Percentiles rank a stretch among this genome's conserved stretches.
phyloP scores from a whole-genome alignment of 2,113 vertebrate genomes.

The Synchiropus splendidus region DNA sequence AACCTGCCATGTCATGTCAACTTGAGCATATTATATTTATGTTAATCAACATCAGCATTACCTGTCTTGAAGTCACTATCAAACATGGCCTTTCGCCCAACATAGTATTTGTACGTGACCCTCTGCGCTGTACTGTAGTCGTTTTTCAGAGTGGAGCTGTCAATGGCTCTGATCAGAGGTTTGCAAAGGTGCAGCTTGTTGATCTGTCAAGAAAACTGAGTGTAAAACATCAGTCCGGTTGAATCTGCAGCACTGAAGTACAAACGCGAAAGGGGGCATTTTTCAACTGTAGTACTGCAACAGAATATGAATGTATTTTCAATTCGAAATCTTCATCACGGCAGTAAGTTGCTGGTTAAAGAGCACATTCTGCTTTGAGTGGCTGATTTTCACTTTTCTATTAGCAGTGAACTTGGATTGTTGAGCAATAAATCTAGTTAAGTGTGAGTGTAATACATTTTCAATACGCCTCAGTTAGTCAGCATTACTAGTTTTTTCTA shows the following conservation, averaged over 20 bases:
- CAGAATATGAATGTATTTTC: not conserved
- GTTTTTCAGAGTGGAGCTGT: constrained; percentile 92
- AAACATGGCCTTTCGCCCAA: constrained; percentile 97
- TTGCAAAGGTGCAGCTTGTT: constrained; percentile 97
- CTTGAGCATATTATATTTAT: not conserved
- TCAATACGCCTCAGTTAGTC: too few species aligned
- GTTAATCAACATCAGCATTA: not conserved
- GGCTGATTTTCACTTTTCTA: too few species aligned
- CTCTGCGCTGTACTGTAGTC: constrained; percentile 89
- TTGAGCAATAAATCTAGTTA: too few species aligned
- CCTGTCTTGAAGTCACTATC: constrained; percentile 96
- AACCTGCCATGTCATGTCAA: too few species aligned
- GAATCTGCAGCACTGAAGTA: too few species aligned
- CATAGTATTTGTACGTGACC: constrained; percentile 92
- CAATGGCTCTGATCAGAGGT: constrained; percentile 92
- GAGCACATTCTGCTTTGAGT: too few species aligned
- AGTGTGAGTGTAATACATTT: too few species aligned
- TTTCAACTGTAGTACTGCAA: not conserved
- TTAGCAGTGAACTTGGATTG: too few species aligned
- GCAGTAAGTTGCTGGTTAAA: too few species aligned
- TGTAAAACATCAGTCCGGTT: not conserved
- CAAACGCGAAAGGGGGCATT: not conserved
- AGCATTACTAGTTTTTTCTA: too few species aligned
- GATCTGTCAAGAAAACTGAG: constrained; percentile 65
- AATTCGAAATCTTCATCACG: too few species aligned